These are phyloP conservation scores for Cetonia aurata DNA, from an alignment of 2,888 invertebrate species.

Conservation along the genomic window DNA sequence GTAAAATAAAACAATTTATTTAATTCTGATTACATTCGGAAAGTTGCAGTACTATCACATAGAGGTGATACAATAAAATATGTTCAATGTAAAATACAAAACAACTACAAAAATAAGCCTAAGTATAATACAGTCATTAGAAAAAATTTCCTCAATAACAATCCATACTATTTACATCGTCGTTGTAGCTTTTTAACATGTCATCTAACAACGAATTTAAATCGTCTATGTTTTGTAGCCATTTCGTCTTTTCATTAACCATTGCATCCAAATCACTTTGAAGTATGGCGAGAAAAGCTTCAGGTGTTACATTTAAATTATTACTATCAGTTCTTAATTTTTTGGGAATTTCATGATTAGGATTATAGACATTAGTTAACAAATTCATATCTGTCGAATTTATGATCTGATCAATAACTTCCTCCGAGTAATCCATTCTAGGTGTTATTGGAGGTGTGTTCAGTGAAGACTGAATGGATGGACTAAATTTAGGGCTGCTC, in stretches of 20 bases:
- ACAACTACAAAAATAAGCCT: not conserved
- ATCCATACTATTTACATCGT: constrained; percentile 74
- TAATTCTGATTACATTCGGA: not conserved
- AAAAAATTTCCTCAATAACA: constrained; percentile 70
- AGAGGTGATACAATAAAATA: not conserved
- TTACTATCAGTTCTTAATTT: constrained; percentile 52
- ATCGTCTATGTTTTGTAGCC: constrained; percentile 77
- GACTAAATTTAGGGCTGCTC: constrained; percentile 10
- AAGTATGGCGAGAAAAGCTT: constrained; percentile 73
- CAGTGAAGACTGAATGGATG: constrained; percentile 16
- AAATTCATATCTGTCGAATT: constrained; percentile 74
- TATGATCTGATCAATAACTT: constrained; percentile 76
- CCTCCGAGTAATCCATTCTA: constrained; percentile 61
- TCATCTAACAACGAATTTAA: constrained; percentile 81
- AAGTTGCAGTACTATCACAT: constrained; percentile 12
- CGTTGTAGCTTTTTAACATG: constrained; percentile 74
- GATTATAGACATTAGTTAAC: constrained; percentile 72
- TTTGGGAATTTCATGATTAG: constrained; percentile 60
- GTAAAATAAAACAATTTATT: constrained; percentile 9
- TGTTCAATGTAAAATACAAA: constrained; percentile 1
- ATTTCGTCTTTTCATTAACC: constrained; percentile 73
- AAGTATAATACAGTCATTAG: constrained; percentile 17
- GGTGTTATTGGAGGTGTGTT: constrained; percentile 38
- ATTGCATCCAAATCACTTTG: constrained; percentile 73
- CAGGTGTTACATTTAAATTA: constrained; percentile 67